A percentile compares a stretch with the other conserved stretches of the same genome.
These are phyloP conservation scores for Drosophila histrio DNA, from an alignment of 2,888 invertebrate genomes.

Conservation along the genomic window DNA sequence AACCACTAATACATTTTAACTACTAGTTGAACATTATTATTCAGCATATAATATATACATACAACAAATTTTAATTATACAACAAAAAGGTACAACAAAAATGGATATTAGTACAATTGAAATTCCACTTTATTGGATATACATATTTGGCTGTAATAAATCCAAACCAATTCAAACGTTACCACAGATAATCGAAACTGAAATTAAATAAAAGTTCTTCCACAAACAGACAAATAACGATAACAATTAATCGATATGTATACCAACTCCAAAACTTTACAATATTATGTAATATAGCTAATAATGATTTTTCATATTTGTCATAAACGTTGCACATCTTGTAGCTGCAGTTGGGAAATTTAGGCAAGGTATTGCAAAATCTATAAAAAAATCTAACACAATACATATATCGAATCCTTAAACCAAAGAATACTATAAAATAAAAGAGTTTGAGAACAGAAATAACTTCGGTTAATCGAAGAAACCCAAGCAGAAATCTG, in stretches of 20 bases:
- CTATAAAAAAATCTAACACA: constrained; percentile 8
- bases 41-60: too few species aligned
- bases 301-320: constrained; percentile 62
- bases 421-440: constrained; percentile 1
- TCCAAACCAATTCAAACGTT: neutral
- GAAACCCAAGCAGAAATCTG: constrained; percentile 24
- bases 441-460: neutral
- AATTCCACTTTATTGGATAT: too few species aligned
- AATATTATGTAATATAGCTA: constrained; percentile 23
- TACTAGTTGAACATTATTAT: too few species aligned
- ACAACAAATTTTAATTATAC: too few species aligned
- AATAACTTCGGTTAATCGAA: constrained; percentile 33
- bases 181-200: neutral
- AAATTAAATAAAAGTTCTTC: neutral
- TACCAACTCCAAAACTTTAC: constrained; percentile 9
- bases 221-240: constrained; percentile 35
- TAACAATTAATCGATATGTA: constrained; percentile 1
- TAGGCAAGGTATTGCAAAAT: constrained; percentile 80
- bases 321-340: constrained; percentile 48
- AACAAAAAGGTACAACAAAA: too few species aligned
- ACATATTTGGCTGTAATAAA: neutral
- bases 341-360: constrained; percentile 83
- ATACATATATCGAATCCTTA: constrained; percentile 15
- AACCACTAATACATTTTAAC: too few species aligned
- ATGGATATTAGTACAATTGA: too few species aligned